phyloP scores from a whole-genome alignment of 2,888 invertebrate species.

The Drosophila demipolita region DNA sequence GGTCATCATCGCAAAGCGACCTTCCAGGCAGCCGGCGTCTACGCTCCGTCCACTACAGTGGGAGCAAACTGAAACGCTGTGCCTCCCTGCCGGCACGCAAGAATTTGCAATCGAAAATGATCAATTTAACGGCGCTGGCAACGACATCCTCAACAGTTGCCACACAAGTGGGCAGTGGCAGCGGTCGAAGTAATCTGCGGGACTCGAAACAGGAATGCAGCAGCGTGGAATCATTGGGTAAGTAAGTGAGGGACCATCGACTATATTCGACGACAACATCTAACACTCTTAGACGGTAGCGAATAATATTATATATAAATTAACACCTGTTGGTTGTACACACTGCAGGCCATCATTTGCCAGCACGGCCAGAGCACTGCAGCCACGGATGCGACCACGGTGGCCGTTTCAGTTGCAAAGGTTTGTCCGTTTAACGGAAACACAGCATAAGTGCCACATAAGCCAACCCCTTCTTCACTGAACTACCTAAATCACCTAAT shows the following conservation, averaged over 20 bases:
- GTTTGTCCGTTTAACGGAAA: conserved; percentile 60
- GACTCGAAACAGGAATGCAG: conserved; percentile 78
- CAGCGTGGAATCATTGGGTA: conserved; percentile 85
- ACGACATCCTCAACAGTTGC: conserved; percentile 43
- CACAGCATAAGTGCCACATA: conserved; percentile 8
- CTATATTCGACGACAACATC: not conserved
- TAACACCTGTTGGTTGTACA: conserved; percentile 46
- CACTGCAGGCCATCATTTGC: conserved; percentile 62
- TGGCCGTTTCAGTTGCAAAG: conserved; percentile 64
- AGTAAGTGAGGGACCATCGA: conserved; percentile 39
- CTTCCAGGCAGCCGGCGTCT: conserved; percentile 86
- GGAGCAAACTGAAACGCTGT: conserved; percentile 86
- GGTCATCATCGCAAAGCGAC: conserved; percentile 87
- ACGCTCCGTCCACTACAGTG: conserved; percentile 77
- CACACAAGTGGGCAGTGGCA: conserved; percentile 28
- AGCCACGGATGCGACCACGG: conserved; percentile 54
- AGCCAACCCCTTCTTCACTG: not conserved
- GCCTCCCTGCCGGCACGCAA: conserved; percentile 86
- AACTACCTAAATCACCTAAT: conserved; percentile 23
- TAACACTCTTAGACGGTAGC: conserved; percentile 36
- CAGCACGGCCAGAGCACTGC: conserved; percentile 58
- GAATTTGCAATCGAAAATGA: conserved; percentile 65
- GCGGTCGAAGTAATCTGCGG: conserved; percentile 46
- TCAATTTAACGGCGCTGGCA: conserved; percentile 28
- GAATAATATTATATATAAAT: conserved; percentile 27